phyloP scores from a whole-genome alignment of 2,888 invertebrate genomes.

The Penaeus monodon region DNA sequence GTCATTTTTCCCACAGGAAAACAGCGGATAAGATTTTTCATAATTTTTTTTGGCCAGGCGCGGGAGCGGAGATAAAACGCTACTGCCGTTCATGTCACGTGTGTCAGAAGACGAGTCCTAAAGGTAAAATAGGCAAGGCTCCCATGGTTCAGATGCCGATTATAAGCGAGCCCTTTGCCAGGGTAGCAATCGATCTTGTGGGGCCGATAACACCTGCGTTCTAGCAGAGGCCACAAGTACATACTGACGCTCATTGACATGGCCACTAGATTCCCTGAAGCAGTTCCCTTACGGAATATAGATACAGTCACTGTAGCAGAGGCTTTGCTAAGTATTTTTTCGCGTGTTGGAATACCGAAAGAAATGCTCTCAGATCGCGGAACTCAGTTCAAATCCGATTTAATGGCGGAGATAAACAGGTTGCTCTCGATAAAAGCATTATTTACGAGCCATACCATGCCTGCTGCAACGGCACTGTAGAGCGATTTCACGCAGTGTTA shows the following conservation, averaged over 20 bases:
- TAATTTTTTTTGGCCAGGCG: too few relatives aligned
- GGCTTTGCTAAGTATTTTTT: slow-evolving; percentile 17
- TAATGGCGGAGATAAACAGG: slow-evolving; percentile 13
- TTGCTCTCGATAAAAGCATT: background rate
- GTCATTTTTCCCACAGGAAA: background rate
- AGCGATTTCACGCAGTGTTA: too few relatives aligned
- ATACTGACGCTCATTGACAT: slow-evolving; percentile 17
- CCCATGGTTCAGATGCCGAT: slow-evolving; percentile 28
- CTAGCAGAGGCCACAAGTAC: background rate
- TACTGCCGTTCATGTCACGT: background rate
- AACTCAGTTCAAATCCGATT: background rate
- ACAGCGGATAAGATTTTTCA: too few relatives aligned
- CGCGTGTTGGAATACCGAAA: slow-evolving; percentile 17
- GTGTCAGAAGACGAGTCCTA: background rate
- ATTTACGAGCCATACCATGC: too few relatives aligned
- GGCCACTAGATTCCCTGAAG: slow-evolving; percentile 23
- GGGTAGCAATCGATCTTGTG: slow-evolving; percentile 23
- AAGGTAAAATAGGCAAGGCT: too few relatives aligned
- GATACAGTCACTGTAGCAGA: slow-evolving; percentile 15
- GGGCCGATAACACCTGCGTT: slow-evolving; percentile 5
- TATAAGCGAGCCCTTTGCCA: slow-evolving; percentile 12
- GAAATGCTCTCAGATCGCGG: slow-evolving; percentile 15
- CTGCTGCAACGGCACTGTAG: too few relatives aligned
- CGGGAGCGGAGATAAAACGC: too few relatives aligned
- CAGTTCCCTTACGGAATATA: slow-evolving; percentile 16